These are phyloP conservation scores for Lordiphosa andalusiaca DNA, from an alignment of 2,888 invertebrate genomes.

Conservation along the genomic window DNA sequence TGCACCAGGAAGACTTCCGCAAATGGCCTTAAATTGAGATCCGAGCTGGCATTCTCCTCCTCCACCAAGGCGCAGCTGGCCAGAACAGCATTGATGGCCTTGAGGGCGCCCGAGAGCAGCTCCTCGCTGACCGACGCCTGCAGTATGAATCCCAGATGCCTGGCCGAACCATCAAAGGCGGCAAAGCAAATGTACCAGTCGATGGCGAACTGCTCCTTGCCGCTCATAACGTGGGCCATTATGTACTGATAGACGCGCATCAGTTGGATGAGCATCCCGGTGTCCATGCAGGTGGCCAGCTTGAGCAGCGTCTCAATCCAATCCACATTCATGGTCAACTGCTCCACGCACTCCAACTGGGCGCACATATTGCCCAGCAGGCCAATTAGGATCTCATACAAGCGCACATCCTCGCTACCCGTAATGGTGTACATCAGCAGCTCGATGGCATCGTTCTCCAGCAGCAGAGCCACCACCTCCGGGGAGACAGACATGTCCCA, in stretches of 20 bases:
- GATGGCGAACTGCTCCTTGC: conserved; percentile 77
- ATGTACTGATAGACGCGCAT: conserved; percentile 84
- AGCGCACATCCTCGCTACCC: conserved; percentile 83
- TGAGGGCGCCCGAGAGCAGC: conserved; percentile 83
- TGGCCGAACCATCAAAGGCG: conserved; percentile 81
- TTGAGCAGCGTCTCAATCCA: conserved; percentile 83
- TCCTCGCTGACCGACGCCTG: conserved; percentile 86
- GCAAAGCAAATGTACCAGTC: conserved; percentile 81
- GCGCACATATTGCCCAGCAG: conserved; percentile 92
- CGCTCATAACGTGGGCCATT: conserved; percentile 81
- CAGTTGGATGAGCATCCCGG: conserved; percentile 87
- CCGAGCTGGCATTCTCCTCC: conserved; percentile 52
- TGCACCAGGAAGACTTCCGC: conserved; percentile 76
- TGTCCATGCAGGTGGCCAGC: conserved; percentile 84
- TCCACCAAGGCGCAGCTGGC: conserved; percentile 79
- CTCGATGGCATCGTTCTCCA: conserved; percentile 85
- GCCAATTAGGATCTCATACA: conserved; percentile 90
- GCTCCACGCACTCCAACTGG: conserved; percentile 83
- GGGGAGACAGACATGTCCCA: conserved; percentile 93
- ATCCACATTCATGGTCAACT: conserved; percentile 82
- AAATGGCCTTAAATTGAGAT: conserved; percentile 54
- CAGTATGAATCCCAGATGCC: conserved; percentile 86
- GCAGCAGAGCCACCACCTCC: conserved; percentile 87
- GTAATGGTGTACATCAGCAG: conserved; percentile 82
- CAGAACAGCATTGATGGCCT: conserved; percentile 83